Conservation (phyloP, 2,888 invertebrate species). For the Lamproptera curius region DNA sequence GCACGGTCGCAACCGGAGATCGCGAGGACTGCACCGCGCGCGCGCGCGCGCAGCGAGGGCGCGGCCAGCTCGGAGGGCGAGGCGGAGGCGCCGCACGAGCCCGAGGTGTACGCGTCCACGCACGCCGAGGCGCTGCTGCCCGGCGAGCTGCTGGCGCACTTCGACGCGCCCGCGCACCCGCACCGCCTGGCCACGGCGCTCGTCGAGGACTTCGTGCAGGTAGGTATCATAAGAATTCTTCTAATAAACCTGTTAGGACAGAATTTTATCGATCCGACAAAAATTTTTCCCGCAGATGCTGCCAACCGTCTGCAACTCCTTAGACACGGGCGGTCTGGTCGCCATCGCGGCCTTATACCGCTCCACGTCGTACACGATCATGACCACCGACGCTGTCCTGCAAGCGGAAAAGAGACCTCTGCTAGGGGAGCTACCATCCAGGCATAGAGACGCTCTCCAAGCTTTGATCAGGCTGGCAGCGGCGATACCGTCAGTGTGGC, state of each 20-base stretch:
- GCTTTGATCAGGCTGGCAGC: conserved; percentile 78
- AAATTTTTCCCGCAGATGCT: conserved; percentile 53
- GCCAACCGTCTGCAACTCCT: conserved; percentile 33
- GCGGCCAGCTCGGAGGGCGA: conserved; percentile 59
- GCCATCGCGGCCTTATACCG: conserved; percentile 81
- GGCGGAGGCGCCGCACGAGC: conserved; percentile 43
- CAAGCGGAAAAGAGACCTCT: conserved; percentile 84
- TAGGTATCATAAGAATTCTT: conserved; percentile 23
- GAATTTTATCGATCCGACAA: no score
- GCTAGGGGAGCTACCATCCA: conserved; percentile 85
- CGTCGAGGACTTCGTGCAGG: conserved; percentile 79
- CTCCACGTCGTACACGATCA: conserved; percentile 87
- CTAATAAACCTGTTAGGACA: no score
- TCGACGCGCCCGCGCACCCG: conserved; percentile 52
- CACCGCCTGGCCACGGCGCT: conserved; percentile 76
- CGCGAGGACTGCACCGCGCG: conserved; percentile 75
- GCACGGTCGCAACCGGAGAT: conserved; percentile 71
- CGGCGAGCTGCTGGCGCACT: conserved; percentile 51
- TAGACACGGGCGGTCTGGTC: conserved; percentile 43
- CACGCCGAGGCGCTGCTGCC: conserved; percentile 57
- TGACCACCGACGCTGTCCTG: conserved; percentile 85
- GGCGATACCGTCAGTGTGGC: conserved; percentile 62
- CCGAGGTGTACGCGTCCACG: conserved; percentile 61
- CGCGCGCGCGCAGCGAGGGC: conserved; percentile 59
- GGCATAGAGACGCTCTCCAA: conserved; percentile 87